Evolutionary conservation across 2,113 vertebrate species (phyloP).

Genomic region (Muntiacus muntjak): DNA sequence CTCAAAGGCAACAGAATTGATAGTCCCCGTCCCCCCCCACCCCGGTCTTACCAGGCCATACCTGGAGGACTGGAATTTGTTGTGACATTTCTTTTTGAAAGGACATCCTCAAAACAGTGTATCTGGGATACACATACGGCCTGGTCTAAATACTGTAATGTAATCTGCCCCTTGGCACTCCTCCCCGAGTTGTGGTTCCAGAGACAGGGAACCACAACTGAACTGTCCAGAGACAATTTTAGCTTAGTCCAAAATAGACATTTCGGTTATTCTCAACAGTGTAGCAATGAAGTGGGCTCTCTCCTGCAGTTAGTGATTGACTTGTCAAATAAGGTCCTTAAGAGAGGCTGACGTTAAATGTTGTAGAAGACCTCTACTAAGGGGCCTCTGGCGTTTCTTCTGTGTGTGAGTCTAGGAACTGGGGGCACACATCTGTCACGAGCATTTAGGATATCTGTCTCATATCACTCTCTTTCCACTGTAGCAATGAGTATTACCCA

Average conservation of each 20-base stretch:
- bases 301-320: background rate
- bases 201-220: background rate
- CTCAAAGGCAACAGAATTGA: background rate
- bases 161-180: background rate
- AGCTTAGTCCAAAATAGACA: background rate
- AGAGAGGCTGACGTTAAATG: background rate
- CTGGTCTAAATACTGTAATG: background rate
- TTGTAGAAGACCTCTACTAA: background rate
- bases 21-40: background rate
- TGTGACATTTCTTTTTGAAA: background rate
- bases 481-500: conserved; percentile 93
- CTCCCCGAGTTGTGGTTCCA: background rate
- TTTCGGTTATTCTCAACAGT: background rate
- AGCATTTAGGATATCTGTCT: background rate
- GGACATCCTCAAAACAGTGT: background rate
- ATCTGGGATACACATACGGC: background rate
- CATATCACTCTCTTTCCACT: background rate
- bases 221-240: background rate
- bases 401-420: background rate
- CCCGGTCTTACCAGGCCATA: background rate
- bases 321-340: background rate
- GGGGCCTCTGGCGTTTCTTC: background rate
- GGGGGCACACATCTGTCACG: rapidly evolving
- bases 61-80: background rate
- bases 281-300: background rate